These are phyloP conservation scores for Dreissena rostriformis DNA, from an alignment of 1,140 invertebrate species.

Conservation along the genomic window DNA sequence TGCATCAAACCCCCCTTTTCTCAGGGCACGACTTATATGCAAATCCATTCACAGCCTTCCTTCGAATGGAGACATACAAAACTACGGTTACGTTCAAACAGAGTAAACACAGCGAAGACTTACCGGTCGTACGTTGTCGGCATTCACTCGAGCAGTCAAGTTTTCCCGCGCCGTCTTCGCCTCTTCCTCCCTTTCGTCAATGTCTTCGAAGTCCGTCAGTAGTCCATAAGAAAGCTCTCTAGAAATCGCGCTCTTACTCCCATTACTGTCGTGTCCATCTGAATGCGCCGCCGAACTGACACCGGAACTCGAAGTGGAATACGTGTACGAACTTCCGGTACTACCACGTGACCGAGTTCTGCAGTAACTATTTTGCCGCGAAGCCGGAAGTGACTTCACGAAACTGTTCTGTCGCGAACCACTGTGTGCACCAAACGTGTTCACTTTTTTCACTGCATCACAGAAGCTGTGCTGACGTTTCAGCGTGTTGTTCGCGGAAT, in stretches of 20 bases:
- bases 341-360: conserved; percentile 53
- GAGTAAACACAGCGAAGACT: not conserved
- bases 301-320: conserved; percentile 53
- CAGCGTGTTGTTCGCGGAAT: not conserved
- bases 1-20: too few species aligned
- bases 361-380: conserved; percentile 46
- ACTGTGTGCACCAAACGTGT: conserved; percentile 18
- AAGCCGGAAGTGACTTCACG: conserved; percentile 27
- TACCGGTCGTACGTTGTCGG: conserved; percentile 43
- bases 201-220: conserved; percentile 47
- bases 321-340: conserved; percentile 55
- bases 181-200: conserved; percentile 49
- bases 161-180: conserved; percentile 36
- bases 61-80: too few species aligned
- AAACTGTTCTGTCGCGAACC: conserved; percentile 44
- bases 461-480: conserved; percentile 48
- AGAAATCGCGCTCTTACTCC: conserved; percentile 41
- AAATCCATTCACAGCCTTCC: too few species aligned
- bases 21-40: too few species aligned
- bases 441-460: conserved; percentile 10
- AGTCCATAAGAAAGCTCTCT: conserved; percentile 49
- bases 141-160: not conserved
- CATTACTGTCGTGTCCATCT: conserved; percentile 33
- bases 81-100: too few species aligned
- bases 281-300: conserved; percentile 42